Evolutionary conservation across 2,888 invertebrate genomes (phyloP), one percentile per base, ranked within the genome.

Genomic region (Plebejus anna): DNA sequence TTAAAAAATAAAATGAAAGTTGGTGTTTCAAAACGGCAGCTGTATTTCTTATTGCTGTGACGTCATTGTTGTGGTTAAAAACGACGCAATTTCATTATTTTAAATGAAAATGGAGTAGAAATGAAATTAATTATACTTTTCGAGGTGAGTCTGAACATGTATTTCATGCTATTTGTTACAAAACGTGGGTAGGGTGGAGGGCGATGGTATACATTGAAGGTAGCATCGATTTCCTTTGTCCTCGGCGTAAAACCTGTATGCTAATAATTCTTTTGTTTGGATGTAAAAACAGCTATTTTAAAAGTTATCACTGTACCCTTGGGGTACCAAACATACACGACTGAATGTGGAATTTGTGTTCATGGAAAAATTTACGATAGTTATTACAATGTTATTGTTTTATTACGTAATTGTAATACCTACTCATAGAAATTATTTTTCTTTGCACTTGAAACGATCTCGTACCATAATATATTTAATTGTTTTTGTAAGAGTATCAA

Each of bases 21-120:
- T 82, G 81, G 84, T 83, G 86, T 80, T 83, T 82, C 85, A 84
- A 83, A 86, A 84, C 87, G 83, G 85, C 87, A 88, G 87, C 87
- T 82, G 80, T 83, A 84, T 87, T 84, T 86, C 87, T 87, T 87
- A 86, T 87, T 87, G 81, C 87, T 89, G 93, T 95, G 95, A 95
- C 95, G 95, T 95, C 95, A 95, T 90, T 90, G 87, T 92, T 92
- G 92, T 91, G 91, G 90, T 92, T 88, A 87, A 90, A 80, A 90
- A 95, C 95, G 94, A 95, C 95, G 95, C 95, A 95, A 95, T 95
- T 94, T 89, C 90, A 89, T 90, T 90, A 82, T 91, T 88, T 87
- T 85, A 84, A 72, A 61, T 81, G 85, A 89, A 92, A 90, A 94
- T 94, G 94, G 90, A 89, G 88, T 88, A 90, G 92, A 89, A 92